Evolutionary conservation across 2,888 invertebrate genomes (phyloP), one percentile per base, ranked within the genome.

Genomic region (Polymixis lichenea): DNA sequence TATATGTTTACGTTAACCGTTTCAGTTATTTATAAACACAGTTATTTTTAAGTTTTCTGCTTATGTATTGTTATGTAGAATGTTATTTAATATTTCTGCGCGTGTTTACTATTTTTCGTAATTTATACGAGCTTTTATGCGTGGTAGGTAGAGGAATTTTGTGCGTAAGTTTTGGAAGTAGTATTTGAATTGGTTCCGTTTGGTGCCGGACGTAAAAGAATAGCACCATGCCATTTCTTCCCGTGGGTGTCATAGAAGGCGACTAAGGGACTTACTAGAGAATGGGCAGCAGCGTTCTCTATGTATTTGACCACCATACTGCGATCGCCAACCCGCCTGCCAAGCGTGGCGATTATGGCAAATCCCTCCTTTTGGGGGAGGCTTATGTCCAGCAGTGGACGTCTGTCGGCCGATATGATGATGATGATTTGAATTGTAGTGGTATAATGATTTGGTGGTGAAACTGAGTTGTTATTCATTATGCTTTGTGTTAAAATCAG

Each of bases 21-120:
- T 75, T 65, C 13, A 56, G 72, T 62, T 88, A 87, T 84, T 87
- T 86, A 81, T 84, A 88, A 84, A 86, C 75, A 28, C 17, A 77
- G 82, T 77, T 84, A 82, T 86, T 86, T 88, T 79, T 78, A 87
- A 25, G 64, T 75, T 64, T 71, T 78, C 51, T 61, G 58, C 66
- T 43, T 70, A 38, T 43, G 72, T 73, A 74, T 77, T 73, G 55
- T 75, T 74, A 56, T 75, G 79, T 80, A 74, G 72, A 38, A 78
- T 79, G 46, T 78, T 84, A 46, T 74, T 56, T 73, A 72, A 78
- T 86, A 72, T 28, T 79, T 64, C 9, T 66, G 64, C 73, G 72
- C 71, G 74, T 82, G 78, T 83, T 83, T 76, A 83, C 25, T 43
- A 66, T 86, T 69, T 72, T 62, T 68, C 28, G 71, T 83, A 60